Percentiles rank a stretch among this genome's conserved stretches.
These are phyloP conservation scores for Bombus huntii DNA, from an alignment of 1,140 invertebrate genomes.

Conservation along the genomic window DNA sequence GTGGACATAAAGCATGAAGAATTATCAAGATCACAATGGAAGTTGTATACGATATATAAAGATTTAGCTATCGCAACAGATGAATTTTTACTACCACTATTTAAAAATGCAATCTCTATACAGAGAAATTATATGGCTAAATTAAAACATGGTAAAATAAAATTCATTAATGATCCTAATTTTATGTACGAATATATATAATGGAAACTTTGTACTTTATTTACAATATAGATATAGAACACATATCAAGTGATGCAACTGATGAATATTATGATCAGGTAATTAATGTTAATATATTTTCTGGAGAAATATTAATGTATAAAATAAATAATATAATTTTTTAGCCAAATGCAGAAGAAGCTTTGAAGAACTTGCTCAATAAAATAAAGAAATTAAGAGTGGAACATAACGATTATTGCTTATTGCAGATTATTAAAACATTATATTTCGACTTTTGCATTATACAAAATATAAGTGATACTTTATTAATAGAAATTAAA, in stretches of 20 bases:
- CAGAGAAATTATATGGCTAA: slow-evolving; percentile 48
- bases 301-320: neutral
- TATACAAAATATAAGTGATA: slow-evolving; percentile 12
- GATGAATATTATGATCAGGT: slow-evolving; percentile 22
- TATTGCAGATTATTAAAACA: slow-evolving; percentile 68
- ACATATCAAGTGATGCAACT: neutral
- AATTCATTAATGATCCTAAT: neutral
- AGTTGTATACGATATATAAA: slow-evolving; percentile 67
- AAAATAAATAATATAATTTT: slow-evolving; percentile 12
- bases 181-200: neutral
- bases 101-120: slow-evolving; percentile 59
- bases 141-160: slow-evolving; percentile 13
- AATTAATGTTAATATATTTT: neutral
- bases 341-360: slow-evolving; percentile 28
- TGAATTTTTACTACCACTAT: slow-evolving; percentile 58
- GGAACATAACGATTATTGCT: slow-evolving; percentile 69
- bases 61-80: slow-evolving; percentile 66
- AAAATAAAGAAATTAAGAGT: slow-evolving; percentile 54
- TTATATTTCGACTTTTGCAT: slow-evolving; percentile 60
- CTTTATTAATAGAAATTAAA: slow-evolving; percentile 49
- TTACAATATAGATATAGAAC: neutral
- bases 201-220: neutral
- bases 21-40: slow-evolving; percentile 47
- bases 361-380: slow-evolving; percentile 40
- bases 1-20: slow-evolving; percentile 11